These are phyloP conservation scores for Agapornis canus DNA, from an alignment of 2,797 vertebrate species.

Conservation along the genomic window DNA sequence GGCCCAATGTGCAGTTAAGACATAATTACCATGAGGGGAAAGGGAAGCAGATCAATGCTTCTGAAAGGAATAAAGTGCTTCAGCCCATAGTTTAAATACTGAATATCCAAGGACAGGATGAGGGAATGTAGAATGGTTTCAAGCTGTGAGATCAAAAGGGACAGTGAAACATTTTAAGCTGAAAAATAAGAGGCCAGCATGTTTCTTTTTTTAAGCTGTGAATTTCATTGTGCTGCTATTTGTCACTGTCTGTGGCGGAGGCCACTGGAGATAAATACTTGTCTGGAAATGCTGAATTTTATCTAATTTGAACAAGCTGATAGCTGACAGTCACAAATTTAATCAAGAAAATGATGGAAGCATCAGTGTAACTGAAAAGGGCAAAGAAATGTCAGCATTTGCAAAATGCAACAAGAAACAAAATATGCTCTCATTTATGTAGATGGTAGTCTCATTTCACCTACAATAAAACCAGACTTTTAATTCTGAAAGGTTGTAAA, in stretches of 20 bases:
- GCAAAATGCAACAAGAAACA: neutral
- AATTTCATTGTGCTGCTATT: neutral
- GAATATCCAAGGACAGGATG: neutral
- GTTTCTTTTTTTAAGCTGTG: neutral
- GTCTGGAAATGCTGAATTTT: neutral
- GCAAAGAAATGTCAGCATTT: neutral
- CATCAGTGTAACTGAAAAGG: neutral
- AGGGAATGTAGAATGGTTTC: accelerated
- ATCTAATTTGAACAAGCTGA: neutral
- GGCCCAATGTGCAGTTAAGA: neutral
- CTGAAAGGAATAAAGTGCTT: neutral
- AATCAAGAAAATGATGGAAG: neutral
- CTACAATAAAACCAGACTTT: neutral
- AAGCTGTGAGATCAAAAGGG: neutral
- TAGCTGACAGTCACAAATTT: neutral
- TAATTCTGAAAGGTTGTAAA: neutral
- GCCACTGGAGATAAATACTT: neutral
- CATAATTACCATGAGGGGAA: neutral
- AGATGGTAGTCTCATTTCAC: neutral
- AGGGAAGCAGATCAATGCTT: neutral
- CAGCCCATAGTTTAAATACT: neutral
- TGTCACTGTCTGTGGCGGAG: neutral
- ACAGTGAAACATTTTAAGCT: neutral
- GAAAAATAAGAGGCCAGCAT: neutral
- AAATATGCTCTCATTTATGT: neutral